A percentile compares a stretch with the other conserved stretches of the same genome.
phyloP scores from a whole-genome alignment of 2,888 invertebrate genomes.

The Matsumyia berberina region DNA sequence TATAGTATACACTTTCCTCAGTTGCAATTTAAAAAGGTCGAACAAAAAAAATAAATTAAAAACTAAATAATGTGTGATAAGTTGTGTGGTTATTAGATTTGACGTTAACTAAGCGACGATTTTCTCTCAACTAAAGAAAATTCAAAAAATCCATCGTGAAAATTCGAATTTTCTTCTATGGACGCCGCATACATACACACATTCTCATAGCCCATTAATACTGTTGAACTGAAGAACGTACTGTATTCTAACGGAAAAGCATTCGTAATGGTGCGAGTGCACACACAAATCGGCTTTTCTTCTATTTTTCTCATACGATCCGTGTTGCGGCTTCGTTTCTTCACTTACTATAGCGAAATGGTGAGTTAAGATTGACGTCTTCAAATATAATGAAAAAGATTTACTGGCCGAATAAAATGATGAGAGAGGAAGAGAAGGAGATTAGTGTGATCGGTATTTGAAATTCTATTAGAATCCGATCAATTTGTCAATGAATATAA shows the following conservation, averaged over 20 bases:
- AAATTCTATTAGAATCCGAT: constrained; percentile 18
- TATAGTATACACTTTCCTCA: constrained; percentile 56
- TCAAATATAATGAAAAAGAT: constrained; percentile 68
- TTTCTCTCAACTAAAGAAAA: constrained; percentile 85
- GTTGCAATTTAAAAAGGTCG: constrained; percentile 47
- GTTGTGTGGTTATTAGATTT: constrained; percentile 75
- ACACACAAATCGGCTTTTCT: constrained; percentile 63
- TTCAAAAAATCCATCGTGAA: constrained; percentile 80
- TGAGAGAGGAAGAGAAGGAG: constrained; percentile 1
- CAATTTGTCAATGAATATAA: constrained; percentile 18
- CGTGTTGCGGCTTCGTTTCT: constrained; percentile 39
- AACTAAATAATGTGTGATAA: constrained; percentile 50
- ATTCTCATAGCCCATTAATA: constrained; percentile 64
- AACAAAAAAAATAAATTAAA: constrained; percentile 43
- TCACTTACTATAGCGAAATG: constrained; percentile 45
- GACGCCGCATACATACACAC: constrained; percentile 56
- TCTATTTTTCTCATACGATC: constrained; percentile 40
- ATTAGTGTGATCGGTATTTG: constrained; percentile 36
- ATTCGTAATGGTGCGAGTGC: constrained; percentile 74
- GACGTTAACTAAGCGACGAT: constrained; percentile 85
- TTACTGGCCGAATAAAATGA: constrained; percentile 15
- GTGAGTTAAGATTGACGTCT: constrained; percentile 67
- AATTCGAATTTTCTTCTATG: constrained; percentile 77
- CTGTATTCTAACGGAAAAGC: constrained; percentile 65
- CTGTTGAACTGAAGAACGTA: constrained; percentile 50